Base-by-base conservation (phyloP, 2,797 vertebrate species). In the Anguilla pacifica region DNA sequence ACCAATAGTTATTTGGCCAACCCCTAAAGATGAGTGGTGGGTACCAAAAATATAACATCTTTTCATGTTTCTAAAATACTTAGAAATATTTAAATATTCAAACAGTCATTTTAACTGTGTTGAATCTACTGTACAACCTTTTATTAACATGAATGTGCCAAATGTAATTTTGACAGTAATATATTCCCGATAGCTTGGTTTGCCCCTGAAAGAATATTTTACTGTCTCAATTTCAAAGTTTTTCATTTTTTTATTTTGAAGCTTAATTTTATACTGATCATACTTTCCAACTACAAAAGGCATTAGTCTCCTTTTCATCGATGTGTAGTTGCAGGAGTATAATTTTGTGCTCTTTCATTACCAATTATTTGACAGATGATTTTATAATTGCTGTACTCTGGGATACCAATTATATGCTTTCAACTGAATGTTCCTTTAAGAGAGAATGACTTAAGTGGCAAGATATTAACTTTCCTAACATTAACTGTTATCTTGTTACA, bases 351-450 rank as follows among this genome's bases (percentile, higher is more conserved):
- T 85, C 72, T 53, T 86, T 85, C 70, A 70, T 85, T 87, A 89
- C 85, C 89, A 89, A 85, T 85, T 81, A 90, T 91, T 77, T 89
- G 89, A 91, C 90, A 90, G 86, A 86, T 91, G 89, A 85, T 84
- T 86, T 13, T 74, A 86, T 90, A 89, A 91, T 92, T 89, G 88
- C 79, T 85, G 89, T 89, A 7, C 64, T 82, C 49, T 53, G 39
- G 15, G 13, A 0, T 51, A 46, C 46, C 79, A 39, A 82, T 51
- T 82, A 51, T 28, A 51, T 25, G 79, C 22, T 51, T 82, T 82
- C 43, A 82, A 82, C 19, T 51, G 46, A 82, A 82, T 82, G 4
- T 82, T 11, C 79, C 25, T 82, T 82, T 3, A 7, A 51, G 46
- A 25, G 46, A 9, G 25, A 82, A 82, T 82, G 51, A 19, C 79